These are phyloP conservation scores for Acanthosoma haemorrhoidale DNA, from an alignment of 2,888 invertebrate genomes.

Conservation along the genomic window DNA sequence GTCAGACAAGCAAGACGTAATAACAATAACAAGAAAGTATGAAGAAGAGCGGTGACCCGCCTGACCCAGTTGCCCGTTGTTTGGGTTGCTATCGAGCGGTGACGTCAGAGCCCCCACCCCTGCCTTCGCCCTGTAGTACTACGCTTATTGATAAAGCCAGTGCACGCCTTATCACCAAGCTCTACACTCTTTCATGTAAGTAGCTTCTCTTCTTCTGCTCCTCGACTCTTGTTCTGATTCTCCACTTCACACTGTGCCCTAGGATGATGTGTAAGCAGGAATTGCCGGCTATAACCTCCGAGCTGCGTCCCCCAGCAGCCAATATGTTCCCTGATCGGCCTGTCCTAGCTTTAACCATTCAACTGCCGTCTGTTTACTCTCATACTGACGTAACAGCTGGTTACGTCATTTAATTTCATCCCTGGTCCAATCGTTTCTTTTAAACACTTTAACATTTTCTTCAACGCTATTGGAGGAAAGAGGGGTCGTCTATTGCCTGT, in stretches of 20 bases:
- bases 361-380: neutral
- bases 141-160: constrained; percentile 26
- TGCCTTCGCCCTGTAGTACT: constrained; percentile 24
- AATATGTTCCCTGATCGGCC: too few species aligned
- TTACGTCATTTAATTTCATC: too few species aligned
- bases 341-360: neutral
- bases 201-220: neutral
- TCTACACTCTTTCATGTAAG: constrained; percentile 10
- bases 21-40: too few species aligned
- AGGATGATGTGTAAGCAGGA: too few species aligned
- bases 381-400: neutral
- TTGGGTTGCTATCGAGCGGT: constrained; percentile 27
- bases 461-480: too few species aligned
- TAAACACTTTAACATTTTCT: too few species aligned
- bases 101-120: constrained; percentile 24
- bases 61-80: constrained; percentile 26
- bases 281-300: neutral
- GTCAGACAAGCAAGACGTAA: too few species aligned
- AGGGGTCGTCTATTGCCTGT: too few species aligned
- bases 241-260: neutral
- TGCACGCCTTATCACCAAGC: constrained; percentile 12
- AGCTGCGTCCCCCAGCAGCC: neutral
- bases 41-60: neutral
- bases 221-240: neutral
- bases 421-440: too few species aligned